phyloP scores from a whole-genome alignment of 53 echinoderm and acorn worm genomes.

The Mesocentrotus franciscanus region DNA sequence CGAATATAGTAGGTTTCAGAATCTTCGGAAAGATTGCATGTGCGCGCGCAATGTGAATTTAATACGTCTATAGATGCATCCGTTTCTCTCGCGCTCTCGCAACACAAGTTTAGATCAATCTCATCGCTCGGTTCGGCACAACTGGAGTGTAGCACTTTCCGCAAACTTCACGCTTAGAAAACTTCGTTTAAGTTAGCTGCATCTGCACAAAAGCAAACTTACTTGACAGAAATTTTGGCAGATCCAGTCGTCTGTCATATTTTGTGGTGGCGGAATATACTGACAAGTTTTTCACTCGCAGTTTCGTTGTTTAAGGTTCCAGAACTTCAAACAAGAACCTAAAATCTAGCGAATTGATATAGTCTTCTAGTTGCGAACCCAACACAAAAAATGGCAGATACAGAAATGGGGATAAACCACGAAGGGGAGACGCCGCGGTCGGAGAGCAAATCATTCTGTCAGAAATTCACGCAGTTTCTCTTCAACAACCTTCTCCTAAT shows the following conservation, averaged over 20 bases:
- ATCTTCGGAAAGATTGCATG: not conserved
- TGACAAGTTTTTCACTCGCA: not conserved
- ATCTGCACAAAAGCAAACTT: not conserved
- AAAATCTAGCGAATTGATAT: not conserved
- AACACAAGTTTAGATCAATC: not conserved
- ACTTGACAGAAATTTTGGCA: not conserved
- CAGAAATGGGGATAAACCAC: not conserved
- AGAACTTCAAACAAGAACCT: not conserved
- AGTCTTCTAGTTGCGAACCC: not conserved
- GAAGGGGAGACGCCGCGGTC: not conserved
- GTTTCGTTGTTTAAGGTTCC: not conserved
- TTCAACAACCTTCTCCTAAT: slow-evolving; percentile 77
- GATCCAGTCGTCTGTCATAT: not conserved
- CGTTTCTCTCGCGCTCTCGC: not conserved
- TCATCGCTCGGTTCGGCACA: not conserved
- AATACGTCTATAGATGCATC: no score
- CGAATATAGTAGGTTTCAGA: not conserved
- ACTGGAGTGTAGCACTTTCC: not conserved
- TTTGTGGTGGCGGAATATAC: not conserved
- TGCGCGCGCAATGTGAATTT: not conserved
- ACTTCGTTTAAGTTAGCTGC: not conserved
- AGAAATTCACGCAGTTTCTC: slow-evolving; percentile 14
- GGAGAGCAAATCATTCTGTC: slow-evolving; percentile 6
- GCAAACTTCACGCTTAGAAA: not conserved
- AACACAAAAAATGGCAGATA: slow-evolving; percentile 27